Percentiles rank a stretch among this genome's conserved stretches.
These are phyloP conservation scores for Delichon dasypus DNA, from an alignment of 2,797 vertebrate species.

Conservation along the genomic window DNA sequence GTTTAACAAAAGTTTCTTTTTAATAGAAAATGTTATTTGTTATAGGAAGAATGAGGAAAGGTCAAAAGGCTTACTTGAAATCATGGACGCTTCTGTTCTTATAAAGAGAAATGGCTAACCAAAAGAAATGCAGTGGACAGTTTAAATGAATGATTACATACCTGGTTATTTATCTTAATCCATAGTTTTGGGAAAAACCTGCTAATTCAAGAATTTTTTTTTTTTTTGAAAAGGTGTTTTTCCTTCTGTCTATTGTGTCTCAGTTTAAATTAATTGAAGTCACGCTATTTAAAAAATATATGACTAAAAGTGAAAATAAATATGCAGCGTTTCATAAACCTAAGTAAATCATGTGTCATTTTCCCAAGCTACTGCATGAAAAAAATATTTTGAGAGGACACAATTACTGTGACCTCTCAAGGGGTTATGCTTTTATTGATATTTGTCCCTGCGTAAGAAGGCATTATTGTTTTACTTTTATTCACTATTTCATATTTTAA, in stretches of 20 bases:
- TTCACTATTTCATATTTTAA: not conserved
- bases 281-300: not conserved
- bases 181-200: not conserved
- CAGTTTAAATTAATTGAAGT: not conserved
- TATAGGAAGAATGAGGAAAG: not conserved
- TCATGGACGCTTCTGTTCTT: not conserved
- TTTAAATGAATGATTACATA: not conserved
- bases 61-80: not conserved
- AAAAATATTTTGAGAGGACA: not conserved
- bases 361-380: not conserved
- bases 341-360: not conserved
- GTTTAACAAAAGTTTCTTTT: not conserved
- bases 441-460: not conserved
- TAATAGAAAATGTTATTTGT: not conserved
- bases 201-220: not conserved
- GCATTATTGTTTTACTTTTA: not conserved
- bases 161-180: not conserved
- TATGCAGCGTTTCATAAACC: not conserved
- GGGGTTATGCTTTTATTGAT: not conserved
- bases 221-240: not conserved
- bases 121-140: not conserved
- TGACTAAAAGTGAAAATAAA: not conserved
- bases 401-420: not conserved
- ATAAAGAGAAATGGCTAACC: not conserved
- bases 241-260: not conserved